Conservation (phyloP, 2,113 vertebrate species). For the Pimephales promelas region DNA sequence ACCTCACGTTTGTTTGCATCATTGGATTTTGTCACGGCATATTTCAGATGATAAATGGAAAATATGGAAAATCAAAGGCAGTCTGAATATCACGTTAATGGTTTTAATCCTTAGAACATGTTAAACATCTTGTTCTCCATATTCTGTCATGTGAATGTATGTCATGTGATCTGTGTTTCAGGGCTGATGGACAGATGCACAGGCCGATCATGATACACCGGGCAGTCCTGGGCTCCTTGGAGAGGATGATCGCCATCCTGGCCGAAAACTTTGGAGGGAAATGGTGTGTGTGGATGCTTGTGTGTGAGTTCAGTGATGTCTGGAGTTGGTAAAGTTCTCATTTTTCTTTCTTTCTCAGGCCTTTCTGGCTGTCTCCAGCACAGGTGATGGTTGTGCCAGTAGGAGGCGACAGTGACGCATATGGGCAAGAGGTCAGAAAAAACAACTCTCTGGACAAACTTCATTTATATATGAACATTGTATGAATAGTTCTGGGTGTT, state of each 20-base stretch:
- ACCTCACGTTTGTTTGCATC: background rate
- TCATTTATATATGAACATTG: background rate
- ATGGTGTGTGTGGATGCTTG: constrained; percentile 76
- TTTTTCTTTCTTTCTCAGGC: constrained; percentile 71
- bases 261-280: constrained; percentile 86
- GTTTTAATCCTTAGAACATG: background rate
- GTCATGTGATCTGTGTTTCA: constrained; percentile 54
- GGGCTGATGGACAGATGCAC: constrained; percentile 69
- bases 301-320: background rate
- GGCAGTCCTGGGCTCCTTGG: constrained; percentile 88
- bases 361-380: constrained; percentile 87
- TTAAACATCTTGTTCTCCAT: too few species aligned
- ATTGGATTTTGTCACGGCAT: background rate
- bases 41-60: background rate
- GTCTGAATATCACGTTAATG: background rate
- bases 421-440: constrained; percentile 77
- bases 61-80: background rate
- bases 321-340: background rate
- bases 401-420: constrained; percentile 76
- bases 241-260: constrained; percentile 88
- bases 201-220: constrained; percentile 89
- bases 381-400: constrained; percentile 87
- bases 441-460: background rate
- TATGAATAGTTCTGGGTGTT: background rate
- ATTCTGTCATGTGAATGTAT: background rate